Conservation (phyloP, 2,797 vertebrate genomes). For the Emys orbicularis region DNA sequence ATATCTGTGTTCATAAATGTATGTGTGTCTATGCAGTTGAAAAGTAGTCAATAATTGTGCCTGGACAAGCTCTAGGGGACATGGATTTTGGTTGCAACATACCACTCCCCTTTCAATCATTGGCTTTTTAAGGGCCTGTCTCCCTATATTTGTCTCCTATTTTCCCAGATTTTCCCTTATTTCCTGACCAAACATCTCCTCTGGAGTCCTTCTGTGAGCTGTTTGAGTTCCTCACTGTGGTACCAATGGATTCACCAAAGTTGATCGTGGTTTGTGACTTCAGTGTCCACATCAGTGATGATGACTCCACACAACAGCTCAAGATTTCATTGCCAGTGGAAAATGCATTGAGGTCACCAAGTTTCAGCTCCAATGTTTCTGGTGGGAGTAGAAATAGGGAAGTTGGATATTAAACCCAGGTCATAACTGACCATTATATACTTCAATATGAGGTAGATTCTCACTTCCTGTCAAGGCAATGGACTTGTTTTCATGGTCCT, state of each 20-base stretch:
- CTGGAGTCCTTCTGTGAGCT: not conserved
- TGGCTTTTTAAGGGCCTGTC: not conserved
- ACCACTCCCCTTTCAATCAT: fast-evolving
- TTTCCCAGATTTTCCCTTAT: not conserved
- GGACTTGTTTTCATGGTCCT: not conserved
- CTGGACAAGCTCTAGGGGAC: not conserved
- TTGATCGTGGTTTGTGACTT: not conserved
- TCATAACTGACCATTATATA: not conserved
- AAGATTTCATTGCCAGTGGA: not conserved
- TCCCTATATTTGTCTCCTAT: not conserved
- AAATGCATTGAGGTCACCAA: not conserved
- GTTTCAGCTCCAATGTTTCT: not conserved
- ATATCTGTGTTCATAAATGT: not conserved
- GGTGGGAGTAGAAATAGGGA: not conserved
- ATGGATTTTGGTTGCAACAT: not conserved
- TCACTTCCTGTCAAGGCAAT: not conserved
- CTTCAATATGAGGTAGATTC: not conserved
- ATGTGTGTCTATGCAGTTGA: not conserved
- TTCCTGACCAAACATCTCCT: not conserved
- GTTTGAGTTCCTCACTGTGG: not conserved
- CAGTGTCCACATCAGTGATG: not conserved
- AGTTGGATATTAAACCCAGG: not conserved
- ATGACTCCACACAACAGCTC: not conserved
- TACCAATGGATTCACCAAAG: not conserved
- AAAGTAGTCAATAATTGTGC: fast-evolving